Base-by-base conservation (phyloP, 2,888 invertebrate species). In the Tribolium freemani region DNA sequence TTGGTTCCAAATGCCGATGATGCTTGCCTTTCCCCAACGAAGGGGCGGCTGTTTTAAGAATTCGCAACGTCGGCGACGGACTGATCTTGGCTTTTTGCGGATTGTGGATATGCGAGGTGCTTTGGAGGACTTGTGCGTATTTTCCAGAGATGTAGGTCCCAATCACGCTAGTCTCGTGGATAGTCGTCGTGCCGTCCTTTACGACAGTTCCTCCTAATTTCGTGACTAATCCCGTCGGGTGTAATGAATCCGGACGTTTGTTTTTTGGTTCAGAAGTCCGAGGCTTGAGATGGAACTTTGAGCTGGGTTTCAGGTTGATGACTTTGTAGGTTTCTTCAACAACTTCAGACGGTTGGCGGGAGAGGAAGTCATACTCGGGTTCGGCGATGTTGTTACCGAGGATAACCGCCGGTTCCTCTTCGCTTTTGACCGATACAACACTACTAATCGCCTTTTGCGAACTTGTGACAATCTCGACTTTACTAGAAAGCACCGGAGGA, bases 111-210 rank as follows among this genome's bases (percentile, higher is more conserved):
- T 92, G 92, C 0, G 95, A 94, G 46, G 94, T 93, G 81, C 94
- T 95, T 82, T 95, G 94, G 30, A 96, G 87, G 6, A 94, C 93
- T 87, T 96, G 96, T 2, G 96, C 95, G 84, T 96, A 96, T 87
- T 96, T 96, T 45, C 94, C 95, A 57, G 93, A 93, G 80, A 96
- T 94, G 83, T 93, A 94, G 2, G 96, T 95, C 21, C 96, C 94
- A 79, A 96, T 93, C n/a, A 96, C 95, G 83, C 93, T 94, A 0
- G 96, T 95, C 87, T 96, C 95, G 83, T 94, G 94, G 4, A 96
- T 91, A 0, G 95, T 95, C 3, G 95, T 95, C 1, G 92, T 87
- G 1, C 95, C 95, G 81, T 94, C 94, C 83, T 93, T 93, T 3
- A 95, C 92, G 69, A 94, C 91, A 3, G 94, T 95, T 16, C 95